Base-by-base conservation (phyloP, 2,797 vertebrate species). In the Mus caroli region DNA sequence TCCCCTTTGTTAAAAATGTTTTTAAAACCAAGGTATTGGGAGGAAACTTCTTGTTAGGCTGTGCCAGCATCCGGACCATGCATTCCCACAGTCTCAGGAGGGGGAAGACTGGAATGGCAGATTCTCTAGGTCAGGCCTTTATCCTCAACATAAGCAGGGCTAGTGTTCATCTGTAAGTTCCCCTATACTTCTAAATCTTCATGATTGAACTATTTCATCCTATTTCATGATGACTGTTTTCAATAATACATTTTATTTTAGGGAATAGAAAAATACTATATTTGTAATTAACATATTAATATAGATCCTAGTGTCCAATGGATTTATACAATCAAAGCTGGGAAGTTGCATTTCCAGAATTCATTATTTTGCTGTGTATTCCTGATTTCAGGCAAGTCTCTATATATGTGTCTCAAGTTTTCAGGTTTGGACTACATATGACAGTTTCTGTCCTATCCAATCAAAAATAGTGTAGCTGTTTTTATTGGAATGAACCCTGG, bases 151-250 rank as follows among this genome's bases (percentile, higher is more conserved):
- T 19, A 15, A 91, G 0, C 46, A 76, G 11, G 3, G 78, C 19
- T 43, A 54, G 58, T 85, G 80, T 92, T 94, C n/a, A 69, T 58
- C 46, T 75, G 17, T n/a, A 92, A 1, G 15, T 14, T 85, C 3
- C 13, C 13, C 19, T 77, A 58, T 1, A 15, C 13, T 84, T 80
- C 40, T 67, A 71, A 67, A 56, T 73, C 40, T 92, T 62, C 56
- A 3, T 50, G 52, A 75, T 58, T 79, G 19, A 40, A 20, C 90
- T 87, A 75, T 86, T 78, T 88, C 54, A 37, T 54, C 4, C 13
- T 22, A 90, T 88, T 90, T 88, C 2, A 64, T 94, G 58, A 94
- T 90, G 56, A 85, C 37, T 82, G 37, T 82, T 88, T 93, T 79
- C 43, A 58, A 87, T 69, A 22, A 62, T n/a, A 5, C 62, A 75